Evolutionary conservation across 2,888 invertebrate species (phyloP), one percentile per base, ranked within the genome.

Genomic region (Coelopa pilipes): DNA sequence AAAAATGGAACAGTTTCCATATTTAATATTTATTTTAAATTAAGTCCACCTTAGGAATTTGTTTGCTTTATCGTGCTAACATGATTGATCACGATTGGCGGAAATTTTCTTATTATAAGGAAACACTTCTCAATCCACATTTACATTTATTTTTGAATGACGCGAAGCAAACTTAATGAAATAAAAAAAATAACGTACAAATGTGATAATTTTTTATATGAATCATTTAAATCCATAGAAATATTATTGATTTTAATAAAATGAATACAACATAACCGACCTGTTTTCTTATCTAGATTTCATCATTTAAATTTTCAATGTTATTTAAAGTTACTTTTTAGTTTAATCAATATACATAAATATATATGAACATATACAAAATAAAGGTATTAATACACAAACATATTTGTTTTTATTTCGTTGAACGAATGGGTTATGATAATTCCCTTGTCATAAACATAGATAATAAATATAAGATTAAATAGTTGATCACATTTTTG

Each of bases 201-300:
- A 67, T 72, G 72, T 72, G 72, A 72, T 72, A 72, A 67, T 60
- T 67, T 72, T 60, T 60, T 60, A 53, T 50, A 71, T 71, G 49
- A 49, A 70, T 49, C 24, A 47, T 60, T 59, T 17, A 69, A 59
- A 70, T 70, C 21, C 17, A 46, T 69, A 57, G 57, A 19, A 47
- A 13, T 57, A 45, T 68, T 57, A n/a, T 46, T 49, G n/a, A 53
- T 53, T 50, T 46, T 66, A 70, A 70, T 70, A 70, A 70, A 70
- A 70, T 70, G 49, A 70, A 70, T 63, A 45, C 19, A 66, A 63
- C 13, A 71, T 50, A 57, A n/a, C 65, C 21, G 34, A 7, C 21
- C n/a, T 71, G 17, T 63, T 70, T 63, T 53, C 62, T 71, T 70
- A 47, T 17, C 46, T 60, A 70, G n/a, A 47, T 59, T 50, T 47